Base-by-base conservation (phyloP, 2,113 vertebrate species). In the Hyaena hyaena region DNA sequence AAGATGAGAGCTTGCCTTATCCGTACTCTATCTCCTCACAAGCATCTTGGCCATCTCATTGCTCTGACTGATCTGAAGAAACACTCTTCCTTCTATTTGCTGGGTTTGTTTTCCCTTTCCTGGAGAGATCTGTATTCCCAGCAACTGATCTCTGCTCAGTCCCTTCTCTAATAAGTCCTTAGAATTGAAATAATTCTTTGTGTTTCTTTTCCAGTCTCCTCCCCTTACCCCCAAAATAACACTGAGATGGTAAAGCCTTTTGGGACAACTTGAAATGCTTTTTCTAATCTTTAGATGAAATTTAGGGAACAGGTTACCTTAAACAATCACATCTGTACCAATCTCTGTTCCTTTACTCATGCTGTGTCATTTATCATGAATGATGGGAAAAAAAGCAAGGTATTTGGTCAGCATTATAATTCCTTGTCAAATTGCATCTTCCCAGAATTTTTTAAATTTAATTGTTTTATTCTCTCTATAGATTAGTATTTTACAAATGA, bases 401-500 rank as follows among this genome's bases (percentile, higher is more conserved):
- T 4, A 2, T 81, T 53, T 76, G 66, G 66, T 48, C 63, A 48
- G 50, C 24, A 3, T 74, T 82, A 48, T 63, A 65, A 71, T 88
- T 69, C 35, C 82, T 50, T 93, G 63, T 82, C 39, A 66, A 45
- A 71, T 23, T 74, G 17, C 45, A 74, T 80, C 39, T 83, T 24
- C 48, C 10, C 65, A 77, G 74, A 82, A 50, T 50, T 50, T 50
- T 85, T 10, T 10, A 61, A 35, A 5, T 73, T 91, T 88, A 26
- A 8, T 71, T 66, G 58, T 73, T 81, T 92, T 86, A 77, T 82
- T 87, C 53, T 96, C 4, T 88, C 55, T 7, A 11, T 33, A 10
- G 26, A 26, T 66, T 26, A 88, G 21, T 85, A 71, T 88, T 91
- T 96, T 77, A 93, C 11, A 85, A 79, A 65, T 82, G 71, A 55